Evolutionary conservation across 2,797 vertebrate genomes (phyloP).

Genomic region (Gephyroberyx darwinii): DNA sequence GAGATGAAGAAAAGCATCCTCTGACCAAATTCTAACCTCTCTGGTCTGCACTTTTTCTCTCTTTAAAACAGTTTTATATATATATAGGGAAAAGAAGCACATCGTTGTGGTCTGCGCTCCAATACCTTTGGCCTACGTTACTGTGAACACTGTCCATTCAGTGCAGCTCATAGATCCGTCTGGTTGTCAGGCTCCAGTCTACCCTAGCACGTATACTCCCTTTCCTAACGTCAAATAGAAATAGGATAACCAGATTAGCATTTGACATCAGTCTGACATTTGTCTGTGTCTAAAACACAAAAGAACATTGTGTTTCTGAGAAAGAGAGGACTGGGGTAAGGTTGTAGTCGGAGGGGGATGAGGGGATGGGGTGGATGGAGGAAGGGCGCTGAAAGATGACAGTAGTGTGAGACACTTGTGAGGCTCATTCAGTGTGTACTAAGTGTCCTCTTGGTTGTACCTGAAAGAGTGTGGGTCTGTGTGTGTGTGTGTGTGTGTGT

Average conservation of each 20-base stretch:
- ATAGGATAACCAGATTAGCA: conserved; percentile 34
- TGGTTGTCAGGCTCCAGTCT: neutral
- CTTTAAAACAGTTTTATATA: too few species aligned
- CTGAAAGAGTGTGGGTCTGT: too few species aligned
- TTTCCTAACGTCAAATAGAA: conserved; percentile 24
- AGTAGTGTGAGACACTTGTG: neutral
- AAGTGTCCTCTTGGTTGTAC: conserved; percentile 1
- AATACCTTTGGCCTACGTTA: neutral
- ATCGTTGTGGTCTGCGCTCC: neutral
- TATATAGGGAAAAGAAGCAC: too few species aligned
- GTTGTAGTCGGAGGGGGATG: neutral
- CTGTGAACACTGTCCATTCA: neutral
- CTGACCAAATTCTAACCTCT: too few species aligned
- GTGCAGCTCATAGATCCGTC: neutral
- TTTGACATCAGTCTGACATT: conserved; percentile 37
- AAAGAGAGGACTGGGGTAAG: neutral
- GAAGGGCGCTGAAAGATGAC: too few species aligned
- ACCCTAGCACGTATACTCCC: neutral
- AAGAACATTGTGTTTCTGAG: conserved; percentile 11
- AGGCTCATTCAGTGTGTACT: neutral
- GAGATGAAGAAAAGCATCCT: too few species aligned
- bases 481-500: too few species aligned
- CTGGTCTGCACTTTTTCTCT: too few species aligned
- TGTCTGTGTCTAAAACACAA: conserved; percentile 18
- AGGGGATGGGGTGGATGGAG: neutral